Base-by-base conservation (phyloP, 2,113 vertebrate species). In the Zapornia atra region DNA sequence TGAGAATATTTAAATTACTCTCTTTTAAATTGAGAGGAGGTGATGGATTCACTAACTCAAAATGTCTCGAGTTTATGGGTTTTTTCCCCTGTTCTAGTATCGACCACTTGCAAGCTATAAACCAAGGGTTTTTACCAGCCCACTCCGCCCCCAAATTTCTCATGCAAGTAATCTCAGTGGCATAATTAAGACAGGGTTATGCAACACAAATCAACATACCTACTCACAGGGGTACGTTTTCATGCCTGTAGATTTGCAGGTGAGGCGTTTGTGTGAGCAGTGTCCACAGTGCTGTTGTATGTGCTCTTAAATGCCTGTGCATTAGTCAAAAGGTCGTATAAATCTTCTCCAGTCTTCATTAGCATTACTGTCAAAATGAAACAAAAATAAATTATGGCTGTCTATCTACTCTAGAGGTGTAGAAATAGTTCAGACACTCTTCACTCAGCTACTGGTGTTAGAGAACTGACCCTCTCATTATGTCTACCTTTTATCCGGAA, bases 1-100 rank as follows among this genome's bases (percentile, higher is more conserved):
- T 82, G 46, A 84, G 69, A 93, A n/a, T 88, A 79, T 93, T 97
- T 91, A 65, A 94, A 75, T 88, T 70, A 31, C 21, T 92, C 89
- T 66, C 3, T 92, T 82, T 82, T 82, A 42, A 73, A 12, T 15
- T 82, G 71, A 82, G 51, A 50, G 36, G 65, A 77, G 22, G 9
- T 92, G 66, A 76, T 53, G 72, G 19, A 54, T 92, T 33, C 44
- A 40, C 21, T 83, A 81, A 70, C 40, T 90, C 31, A 71, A 66
- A 91, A 75, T 60, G 31, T 53, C 50, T 60, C 16, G 29, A 9
- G 25, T 65, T 56, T 72, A 33, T 48, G 19, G 10, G 9, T 36
- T n/a, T 66, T 68, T 56, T 2, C 6, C 25, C 28, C n/a, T 33
- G 20, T 95, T 42, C 51, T 89, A 34, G 12, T 79, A 56, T 56